Base-by-base conservation (phyloP, 2,797 vertebrate genomes). In the Eospalax fontanierii region DNA sequence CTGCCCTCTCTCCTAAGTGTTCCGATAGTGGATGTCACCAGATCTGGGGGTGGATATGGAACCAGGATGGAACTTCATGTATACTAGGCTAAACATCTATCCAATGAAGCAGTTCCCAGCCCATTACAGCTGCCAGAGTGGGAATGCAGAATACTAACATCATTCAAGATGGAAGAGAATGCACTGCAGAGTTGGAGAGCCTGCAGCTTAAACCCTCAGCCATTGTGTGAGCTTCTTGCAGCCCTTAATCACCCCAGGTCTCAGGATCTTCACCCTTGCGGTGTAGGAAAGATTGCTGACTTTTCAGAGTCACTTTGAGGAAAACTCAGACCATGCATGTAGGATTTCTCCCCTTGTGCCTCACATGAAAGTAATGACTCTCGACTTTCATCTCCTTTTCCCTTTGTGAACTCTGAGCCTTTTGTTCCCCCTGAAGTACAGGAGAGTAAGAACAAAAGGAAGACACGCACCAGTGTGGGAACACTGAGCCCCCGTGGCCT, bases 241-340 rank as follows among this genome's bases (percentile, higher is more conserved):
- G 24, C 3, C 26, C 10, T 35, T 38, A 24, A 33, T 15, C 7
- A 3, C 0, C 3, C 5, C 0, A 4, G 0, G 0, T 35, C n/a
- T 61, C 63, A 16, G 10, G 22, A 26, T 59, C 16, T 12, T 28
- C 46, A 10, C 50, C 26, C 21, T 4, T 19, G 18, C 24, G 2
- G 28, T 5, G 6, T 40, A 14, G 21, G 54, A 40, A 79, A 66
- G 6, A 4, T 4, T 0, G 15, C n/a, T 38, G 26, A 6, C n/a
- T 38, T 54, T 57, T 57, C 65, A 9, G 61, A 65, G 33, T 50
- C 6, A 19, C n/a, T 33, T 16, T 16, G 26, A 70, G 71, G 35
- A 24, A 28, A 28, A 19, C 33, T 0, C 24, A 75, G 76, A 57
- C 18, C 61, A 4, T 0, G 2, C 21, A 0, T n/a, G 16, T 15